Percentiles rank a stretch among this genome's conserved stretches.
Evolutionary conservation across 2,797 vertebrate genomes (phyloP).

Genomic region (Onychomys torridus): DNA sequence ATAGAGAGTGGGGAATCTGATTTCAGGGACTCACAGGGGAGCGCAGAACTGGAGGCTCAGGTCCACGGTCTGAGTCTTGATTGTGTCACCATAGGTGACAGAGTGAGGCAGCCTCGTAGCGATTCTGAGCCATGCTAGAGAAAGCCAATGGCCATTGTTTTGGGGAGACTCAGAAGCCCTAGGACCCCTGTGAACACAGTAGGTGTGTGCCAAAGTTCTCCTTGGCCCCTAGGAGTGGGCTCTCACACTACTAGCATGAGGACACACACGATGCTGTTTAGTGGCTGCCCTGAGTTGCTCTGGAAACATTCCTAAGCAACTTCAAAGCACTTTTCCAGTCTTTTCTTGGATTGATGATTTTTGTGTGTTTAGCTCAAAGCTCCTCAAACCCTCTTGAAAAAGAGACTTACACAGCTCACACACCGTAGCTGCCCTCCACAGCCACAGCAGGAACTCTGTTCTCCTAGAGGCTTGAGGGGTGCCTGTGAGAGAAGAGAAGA

Average conservation of each 20-base stretch:
- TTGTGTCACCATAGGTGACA: rapidly evolving
- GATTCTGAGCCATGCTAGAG: neutral
- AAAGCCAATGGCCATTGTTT: rapidly evolving
- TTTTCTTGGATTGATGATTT: neutral
- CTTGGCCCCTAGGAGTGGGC: neutral
- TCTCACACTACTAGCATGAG: rapidly evolving
- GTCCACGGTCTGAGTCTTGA: neutral
- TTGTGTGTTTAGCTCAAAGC: neutral
- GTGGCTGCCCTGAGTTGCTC: neutral
- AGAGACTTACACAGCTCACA: neutral
- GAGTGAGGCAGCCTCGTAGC: neutral
- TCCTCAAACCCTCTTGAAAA: neutral
- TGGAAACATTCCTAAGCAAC: neutral
- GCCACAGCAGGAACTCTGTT: no score
- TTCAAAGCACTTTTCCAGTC: neutral
- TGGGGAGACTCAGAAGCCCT: rapidly evolving
- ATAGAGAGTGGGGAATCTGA: rapidly evolving
- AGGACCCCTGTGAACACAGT: neutral
- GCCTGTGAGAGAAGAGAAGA: rapidly evolving
- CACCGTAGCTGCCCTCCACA: rapidly evolving
- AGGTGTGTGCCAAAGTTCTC: neutral
- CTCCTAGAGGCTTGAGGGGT: rapidly evolving
- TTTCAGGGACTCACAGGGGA: rapidly evolving
- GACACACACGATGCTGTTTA: rapidly evolving
- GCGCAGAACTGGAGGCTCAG: rapidly evolving